These are phyloP conservation scores for Meteorus sp. DNA, from an alignment of 1,140 invertebrate genomes.

Conservation along the genomic window DNA sequence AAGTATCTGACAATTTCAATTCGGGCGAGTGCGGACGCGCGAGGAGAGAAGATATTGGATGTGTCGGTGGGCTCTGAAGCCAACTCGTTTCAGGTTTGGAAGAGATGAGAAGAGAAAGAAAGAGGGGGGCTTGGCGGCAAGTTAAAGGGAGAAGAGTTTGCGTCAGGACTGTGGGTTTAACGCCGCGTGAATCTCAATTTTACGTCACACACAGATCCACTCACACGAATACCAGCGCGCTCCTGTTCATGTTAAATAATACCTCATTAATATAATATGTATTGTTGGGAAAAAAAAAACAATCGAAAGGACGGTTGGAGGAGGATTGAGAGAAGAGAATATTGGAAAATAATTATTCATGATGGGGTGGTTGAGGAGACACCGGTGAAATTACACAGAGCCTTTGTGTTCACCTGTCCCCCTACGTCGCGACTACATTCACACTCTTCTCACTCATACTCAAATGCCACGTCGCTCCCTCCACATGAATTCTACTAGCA, in stretches of 20 bases:
- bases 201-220: too few relatives aligned
- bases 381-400: too few relatives aligned
- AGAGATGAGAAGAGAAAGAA: conserved; percentile 9
- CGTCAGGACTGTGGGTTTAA: conserved; percentile 6
- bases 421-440: too few relatives aligned
- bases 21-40: conserved; percentile 1
- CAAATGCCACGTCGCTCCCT: too few relatives aligned
- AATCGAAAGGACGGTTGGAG: not conserved
- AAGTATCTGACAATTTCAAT: conserved; percentile 19
- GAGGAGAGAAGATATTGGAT: conserved; percentile 18
- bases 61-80: conserved; percentile 17
- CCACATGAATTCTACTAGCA: too few relatives aligned
- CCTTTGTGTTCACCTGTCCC: conserved; percentile 23
- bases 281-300: too few relatives aligned
- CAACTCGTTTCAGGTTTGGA: conserved; percentile 21
- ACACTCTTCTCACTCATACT: too few relatives aligned
- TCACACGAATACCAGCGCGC: not conserved
- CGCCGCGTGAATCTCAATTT: conserved; percentile 16
- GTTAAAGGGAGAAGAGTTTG: not conserved
- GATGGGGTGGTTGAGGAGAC: not conserved
- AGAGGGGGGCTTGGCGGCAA: not conserved
- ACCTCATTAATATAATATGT: too few relatives aligned
- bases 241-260: not conserved
- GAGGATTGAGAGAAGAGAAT: not conserved
- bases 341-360: not conserved